These are phyloP conservation scores for Psettodes erumei DNA, from an alignment of 2,113 vertebrate genomes.

Conservation along the genomic window DNA sequence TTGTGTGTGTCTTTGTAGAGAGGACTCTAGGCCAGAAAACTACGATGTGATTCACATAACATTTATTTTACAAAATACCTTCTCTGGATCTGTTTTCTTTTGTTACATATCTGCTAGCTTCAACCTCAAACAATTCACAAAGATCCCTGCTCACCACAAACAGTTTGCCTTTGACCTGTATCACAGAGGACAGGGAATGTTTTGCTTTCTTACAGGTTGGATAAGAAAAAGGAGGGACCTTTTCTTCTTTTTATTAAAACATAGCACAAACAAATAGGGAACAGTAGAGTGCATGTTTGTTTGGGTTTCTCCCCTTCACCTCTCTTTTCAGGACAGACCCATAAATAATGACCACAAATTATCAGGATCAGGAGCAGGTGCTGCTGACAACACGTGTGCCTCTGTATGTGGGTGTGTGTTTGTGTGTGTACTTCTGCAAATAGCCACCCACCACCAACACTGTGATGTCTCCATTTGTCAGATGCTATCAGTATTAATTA, in stretches of 20 bases:
- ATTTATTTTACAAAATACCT: conserved; percentile 13
- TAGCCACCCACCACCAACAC: conserved; percentile 41
- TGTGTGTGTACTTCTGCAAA: conserved; percentile 45
- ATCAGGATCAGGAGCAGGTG: conserved; percentile 44
- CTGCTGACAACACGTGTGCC: conserved; percentile 17
- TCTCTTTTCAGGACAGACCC: conserved; percentile 8
- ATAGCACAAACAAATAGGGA: background rate
- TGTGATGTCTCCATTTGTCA: conserved; percentile 64
- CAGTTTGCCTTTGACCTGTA: background rate
- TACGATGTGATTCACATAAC: background rate
- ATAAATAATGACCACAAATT: conserved; percentile 34
- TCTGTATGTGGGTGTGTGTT: conserved; percentile 14
- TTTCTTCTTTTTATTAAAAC: conserved; percentile 9
- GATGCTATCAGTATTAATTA: conserved; percentile 63
- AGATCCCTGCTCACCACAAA: background rate
- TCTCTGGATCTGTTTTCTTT: conserved; percentile 27
- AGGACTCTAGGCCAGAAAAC: background rate
- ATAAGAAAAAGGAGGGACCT: background rate
- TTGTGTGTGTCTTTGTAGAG: background rate
- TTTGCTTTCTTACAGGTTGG: conserved; percentile 6
- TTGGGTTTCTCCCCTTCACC: background rate
- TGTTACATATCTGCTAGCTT: conserved; percentile 13
- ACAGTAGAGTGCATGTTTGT: background rate
- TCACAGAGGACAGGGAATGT: background rate
- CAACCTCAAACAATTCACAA: conserved; percentile 30